Base-by-base conservation (phyloP, 2,888 invertebrate species). In the Drosophila nigritarsus region DNA sequence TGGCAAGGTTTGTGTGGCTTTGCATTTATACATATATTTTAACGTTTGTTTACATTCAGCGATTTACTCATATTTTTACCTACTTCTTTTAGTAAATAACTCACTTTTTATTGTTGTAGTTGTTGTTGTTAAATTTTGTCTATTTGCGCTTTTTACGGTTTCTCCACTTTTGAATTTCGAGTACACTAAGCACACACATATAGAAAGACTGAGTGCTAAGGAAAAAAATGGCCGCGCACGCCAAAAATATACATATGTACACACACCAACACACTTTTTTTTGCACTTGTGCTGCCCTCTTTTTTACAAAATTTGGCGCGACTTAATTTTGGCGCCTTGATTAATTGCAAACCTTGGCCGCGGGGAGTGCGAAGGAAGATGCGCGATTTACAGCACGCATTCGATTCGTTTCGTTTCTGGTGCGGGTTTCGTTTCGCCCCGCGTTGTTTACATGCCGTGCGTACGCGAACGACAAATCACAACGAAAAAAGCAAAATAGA, bases 171-270 rank as follows among this genome's bases (percentile, higher is more conserved):
- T 29, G 50, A 73, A 62, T 80, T 75, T 80, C 64, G 73, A 74
- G 80, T 73, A 75, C 73, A 68, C 78, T 76, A 62, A 59, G 63
- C 65, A 65, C 66, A 65, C 58, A 76, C 59, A 70, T 60, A 71
- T 64, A 73, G 54, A 72, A 70, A 36, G 53, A 66, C 73, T 65
- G 65, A 73, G 75, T 72, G 71, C 65, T 74, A 79, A 75, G 74
- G 76, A 89, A 92, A 91, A 91, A 92, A 91, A 91, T 91, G 91
- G 91, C 92, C 89, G 91, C 91, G 89, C 87, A 82, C 85, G 90
- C 87, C 88, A 90, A 91, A 91, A 89, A 89, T 85, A 87, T 79
- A 32, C 32, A 88, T 56, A 30, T 29, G 29, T 56, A 40, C 76
- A 83, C 67, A 76, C 83, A 81, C 72, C 50, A 64, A 67, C 56